Base-by-base conservation (phyloP, 2,113 vertebrate genomes). In the Triplophysa siluroides region DNA sequence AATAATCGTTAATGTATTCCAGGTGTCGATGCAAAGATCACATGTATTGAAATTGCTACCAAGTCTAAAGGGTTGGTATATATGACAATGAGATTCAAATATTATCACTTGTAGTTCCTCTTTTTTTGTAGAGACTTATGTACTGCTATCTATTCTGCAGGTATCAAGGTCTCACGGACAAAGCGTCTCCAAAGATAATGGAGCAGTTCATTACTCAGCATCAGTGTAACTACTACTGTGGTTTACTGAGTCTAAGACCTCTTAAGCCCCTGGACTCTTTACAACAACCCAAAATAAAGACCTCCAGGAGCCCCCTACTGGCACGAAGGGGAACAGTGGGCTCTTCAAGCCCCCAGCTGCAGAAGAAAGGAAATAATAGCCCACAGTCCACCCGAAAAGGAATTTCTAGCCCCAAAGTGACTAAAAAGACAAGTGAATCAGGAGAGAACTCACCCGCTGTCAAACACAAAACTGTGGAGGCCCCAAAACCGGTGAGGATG, bases 21-120 rank as follows among this genome's bases (percentile, higher is more conserved):
- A 99, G 98, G 98, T 80, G 96, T 95, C 83, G 95, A 94, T 82
- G 91, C 90, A 87, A 98, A 96, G 90, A 88, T 98, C 83, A 98
- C 97, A 2, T 95, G 97, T 0, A 90, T 99, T 69, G 89, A 88
- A 87, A 96, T 98, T 0, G 96, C 91, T 62, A 98, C 96, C 84
- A 98, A 95, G 87, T 91, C 95, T 52, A 96, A 93, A 89, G 96
- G 97, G 98, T 97, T 88, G 87, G 96, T 95, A 61, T 38, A 45
- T 64, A n/a, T 71, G 33, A 2, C 76, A 52, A n/a, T 38, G 33
- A 38, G 33, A 38, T 38, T 38, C 6, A 38, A 38, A 38, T 60
- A 16, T 19, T 0, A 70, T 79, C 83, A 50, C 41, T 66, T 70
- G 1, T 68, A 43, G 7, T 29, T 45, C 7, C 45, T 72, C 2